A percentile compares a stretch with the other conserved stretches of the same genome.
Conservation (phyloP, 1,140 invertebrate genomes). For the Probaryconus sp. region DNA sequence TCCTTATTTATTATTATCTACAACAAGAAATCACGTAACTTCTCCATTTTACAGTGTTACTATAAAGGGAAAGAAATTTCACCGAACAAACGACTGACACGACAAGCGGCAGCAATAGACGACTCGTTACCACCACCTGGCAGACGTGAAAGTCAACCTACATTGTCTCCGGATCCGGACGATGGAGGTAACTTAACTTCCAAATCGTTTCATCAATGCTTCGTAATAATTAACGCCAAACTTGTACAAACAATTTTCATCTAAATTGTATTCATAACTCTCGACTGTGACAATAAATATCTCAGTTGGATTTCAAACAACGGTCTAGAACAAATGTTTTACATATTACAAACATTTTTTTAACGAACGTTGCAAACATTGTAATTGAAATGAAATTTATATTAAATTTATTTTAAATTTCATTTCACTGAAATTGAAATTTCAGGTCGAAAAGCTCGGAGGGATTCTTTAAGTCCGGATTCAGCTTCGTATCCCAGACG, state of each 20-base stretch:
- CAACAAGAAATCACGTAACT: no score
- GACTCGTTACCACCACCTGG: conserved; percentile 86
- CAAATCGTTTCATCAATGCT: conserved; percentile 35
- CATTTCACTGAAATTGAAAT: not conserved
- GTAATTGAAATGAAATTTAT: no score
- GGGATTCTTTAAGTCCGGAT: conserved; percentile 92
- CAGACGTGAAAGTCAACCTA: conserved; percentile 87
- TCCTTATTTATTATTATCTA: no score
- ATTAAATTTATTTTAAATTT: no score
- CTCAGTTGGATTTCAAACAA: no score
- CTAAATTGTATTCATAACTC: no score
- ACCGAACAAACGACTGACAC: conserved; percentile 84
- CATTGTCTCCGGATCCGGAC: conserved; percentile 86
- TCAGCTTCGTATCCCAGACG: conserved; percentile 84
- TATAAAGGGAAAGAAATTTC: conserved; percentile 80
- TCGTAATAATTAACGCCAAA: conserved; percentile 21
- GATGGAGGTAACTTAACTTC: conserved; percentile 71
- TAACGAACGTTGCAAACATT: no score
- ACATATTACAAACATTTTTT: no score
- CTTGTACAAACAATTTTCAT: conserved; percentile 23
- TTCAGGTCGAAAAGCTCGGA: conserved; percentile 84
- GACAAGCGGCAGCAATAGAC: conserved; percentile 93
- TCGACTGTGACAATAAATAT: no score
- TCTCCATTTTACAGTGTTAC: no score
- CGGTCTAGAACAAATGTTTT: no score